A percentile compares a stretch with the other conserved stretches of the same genome.
phyloP scores from a whole-genome alignment of 2,113 vertebrate species.

The Anhinga rufa region DNA sequence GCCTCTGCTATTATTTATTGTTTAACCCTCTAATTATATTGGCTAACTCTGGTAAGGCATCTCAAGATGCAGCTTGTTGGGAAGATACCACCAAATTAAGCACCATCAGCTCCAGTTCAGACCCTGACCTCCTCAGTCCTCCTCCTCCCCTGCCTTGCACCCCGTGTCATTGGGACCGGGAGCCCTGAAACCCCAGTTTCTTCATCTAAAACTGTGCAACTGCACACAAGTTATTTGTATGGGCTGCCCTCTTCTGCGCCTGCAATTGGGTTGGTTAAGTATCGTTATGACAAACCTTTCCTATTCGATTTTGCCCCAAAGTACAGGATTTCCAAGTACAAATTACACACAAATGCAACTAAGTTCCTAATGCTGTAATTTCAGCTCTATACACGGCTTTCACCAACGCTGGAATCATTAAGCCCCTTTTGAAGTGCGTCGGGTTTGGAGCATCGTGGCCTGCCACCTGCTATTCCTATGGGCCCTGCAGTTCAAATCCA shows the following conservation, averaged over 20 bases:
- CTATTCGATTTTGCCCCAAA: neutral
- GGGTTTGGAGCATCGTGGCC: too few relatives aligned
- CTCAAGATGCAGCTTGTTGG: constrained; percentile 25
- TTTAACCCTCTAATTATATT: neutral
- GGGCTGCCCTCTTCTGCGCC: neutral
- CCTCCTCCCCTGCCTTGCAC: neutral
- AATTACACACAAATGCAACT: neutral
- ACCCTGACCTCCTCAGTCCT: neutral
- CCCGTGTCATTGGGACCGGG: fast-evolving
- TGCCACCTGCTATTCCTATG: neutral
- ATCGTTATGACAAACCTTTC: neutral
- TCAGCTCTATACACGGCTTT: neutral
- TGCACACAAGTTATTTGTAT: neutral
- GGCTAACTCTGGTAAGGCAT: neutral
- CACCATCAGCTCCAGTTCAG: neutral
- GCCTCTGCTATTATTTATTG: neutral
- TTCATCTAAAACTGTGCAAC: neutral
- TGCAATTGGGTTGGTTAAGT: neutral
- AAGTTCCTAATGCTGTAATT: neutral
- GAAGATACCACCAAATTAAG: neutral
- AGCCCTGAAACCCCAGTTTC: neutral
- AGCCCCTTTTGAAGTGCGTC: neutral
- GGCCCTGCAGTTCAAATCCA: neutral
- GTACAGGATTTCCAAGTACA: neutral
- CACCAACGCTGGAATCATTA: neutral